Evolutionary conservation across 2,113 vertebrate genomes (phyloP), one percentile per base, ranked within the genome.

Genomic region (Geococcyx californianus): DNA sequence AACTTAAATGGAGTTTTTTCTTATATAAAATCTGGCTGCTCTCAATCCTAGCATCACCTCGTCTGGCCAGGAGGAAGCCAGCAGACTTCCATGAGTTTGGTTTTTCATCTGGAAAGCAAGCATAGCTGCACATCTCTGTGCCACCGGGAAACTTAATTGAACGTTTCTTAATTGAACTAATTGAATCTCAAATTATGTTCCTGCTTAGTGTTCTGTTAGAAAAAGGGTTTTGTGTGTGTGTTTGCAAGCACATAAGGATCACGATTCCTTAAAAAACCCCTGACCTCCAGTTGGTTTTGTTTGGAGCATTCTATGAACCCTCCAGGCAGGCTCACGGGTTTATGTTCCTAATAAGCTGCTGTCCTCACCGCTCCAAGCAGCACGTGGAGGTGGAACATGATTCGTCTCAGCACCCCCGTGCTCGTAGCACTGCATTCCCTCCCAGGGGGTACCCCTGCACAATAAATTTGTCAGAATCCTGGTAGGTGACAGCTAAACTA

Each of bases 261-360:
- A 0, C 0, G 34, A 26, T 10, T 58, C 29, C 34, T 14, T 25
- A 5, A 44, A 15, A 10, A 36, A 63, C 19, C 19, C 20, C 21
- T 52, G 16, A 3, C 7, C 19, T 15, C 15, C 13, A 2, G 16
- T 13, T 38, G 11, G n/a, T 25, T 36, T 3, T 17, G 33, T 36
- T 67, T 14, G 45, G 84, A 68, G 47, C 6, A 31, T 11, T 34
- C 40, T 33, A 1, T 34, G 23, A 12, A 1, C 4, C 52, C 19
- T 20, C 11, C 0, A 4, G 23, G 75, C 42, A 24, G 56, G 11
- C 6, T 36, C 59, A 0, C 24, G 18, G 54, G 29, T 3, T 9
- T 38, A 1, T 4, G 5, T 16, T 51, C 16, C 0, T 0, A 10
- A 29, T 1, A 6, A 58, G 45, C 36, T 6, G 42, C 31, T 40